phyloP scores from a whole-genome alignment of 2,888 invertebrate genomes.

The Pterobdella sp. region DNA sequence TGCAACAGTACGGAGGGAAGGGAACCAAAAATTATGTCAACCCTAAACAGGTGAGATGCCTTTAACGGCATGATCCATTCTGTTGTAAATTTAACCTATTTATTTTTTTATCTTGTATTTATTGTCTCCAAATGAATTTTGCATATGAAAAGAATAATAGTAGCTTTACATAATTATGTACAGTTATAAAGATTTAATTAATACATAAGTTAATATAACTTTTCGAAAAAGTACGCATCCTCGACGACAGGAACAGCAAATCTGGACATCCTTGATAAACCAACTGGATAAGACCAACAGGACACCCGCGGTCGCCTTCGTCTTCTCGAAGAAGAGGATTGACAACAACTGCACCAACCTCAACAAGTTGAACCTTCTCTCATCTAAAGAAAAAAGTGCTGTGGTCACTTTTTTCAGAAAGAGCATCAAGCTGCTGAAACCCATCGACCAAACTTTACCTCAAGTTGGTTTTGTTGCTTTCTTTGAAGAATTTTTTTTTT shows the following conservation, averaged over 20 bases:
- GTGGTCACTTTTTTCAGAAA: constrained; percentile 70
- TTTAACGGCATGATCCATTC: neutral
- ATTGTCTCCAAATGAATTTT: no score
- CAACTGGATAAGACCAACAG: constrained; percentile 73
- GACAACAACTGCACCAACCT: constrained; percentile 63
- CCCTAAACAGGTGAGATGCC: constrained; percentile 32
- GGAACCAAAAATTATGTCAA: constrained; percentile 42
- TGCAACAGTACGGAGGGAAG: constrained; percentile 48
- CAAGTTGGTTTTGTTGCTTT: constrained; percentile 56
- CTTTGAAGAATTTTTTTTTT: neutral
- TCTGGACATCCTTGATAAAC: constrained; percentile 58
- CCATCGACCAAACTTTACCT: constrained; percentile 76
- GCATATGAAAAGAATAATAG: no score
- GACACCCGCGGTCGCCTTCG: constrained; percentile 87
- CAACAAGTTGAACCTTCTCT: constrained; percentile 65
- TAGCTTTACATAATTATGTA: no score
- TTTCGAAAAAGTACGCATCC: neutral
- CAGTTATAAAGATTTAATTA: no score
- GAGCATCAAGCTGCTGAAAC: constrained; percentile 72
- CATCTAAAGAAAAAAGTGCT: constrained; percentile 67
- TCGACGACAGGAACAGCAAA: constrained; percentile 56
- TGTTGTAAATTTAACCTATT: neutral
- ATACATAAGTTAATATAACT: neutral
- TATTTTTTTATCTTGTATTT: neutral
- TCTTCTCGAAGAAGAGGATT: constrained; percentile 75